phyloP scores from a whole-genome alignment of 2,797 vertebrate species.

The Oreonectes daqikongensis region DNA sequence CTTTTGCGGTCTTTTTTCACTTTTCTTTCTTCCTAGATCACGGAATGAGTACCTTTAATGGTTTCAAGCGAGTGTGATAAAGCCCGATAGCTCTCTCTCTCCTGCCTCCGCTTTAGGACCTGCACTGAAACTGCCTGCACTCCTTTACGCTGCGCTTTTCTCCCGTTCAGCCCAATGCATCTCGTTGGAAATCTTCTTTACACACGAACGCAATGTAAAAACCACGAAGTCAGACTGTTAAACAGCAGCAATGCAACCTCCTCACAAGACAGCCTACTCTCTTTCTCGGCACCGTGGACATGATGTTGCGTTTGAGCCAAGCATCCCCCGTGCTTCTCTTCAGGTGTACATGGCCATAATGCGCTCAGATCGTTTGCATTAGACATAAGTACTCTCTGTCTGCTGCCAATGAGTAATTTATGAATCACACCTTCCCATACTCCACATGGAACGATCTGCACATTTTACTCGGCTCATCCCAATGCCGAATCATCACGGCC shows the following conservation, averaged over 20 bases:
- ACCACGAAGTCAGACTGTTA: neutral
- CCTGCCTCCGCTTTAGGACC: slow-evolving; percentile 29
- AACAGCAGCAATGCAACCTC: slow-evolving; percentile 9
- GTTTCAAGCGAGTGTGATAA: slow-evolving; percentile 9
- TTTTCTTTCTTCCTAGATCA: slow-evolving; percentile 4
- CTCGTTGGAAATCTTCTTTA: neutral
- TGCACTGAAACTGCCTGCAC: slow-evolving; percentile 21
- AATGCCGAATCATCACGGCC: slow-evolving; percentile 3
- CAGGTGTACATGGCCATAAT: slow-evolving; percentile 8
- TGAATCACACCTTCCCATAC: slow-evolving; percentile 20
- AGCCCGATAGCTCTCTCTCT: slow-evolving; percentile 12
- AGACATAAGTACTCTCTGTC: slow-evolving; percentile 20
- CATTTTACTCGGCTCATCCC: neutral
- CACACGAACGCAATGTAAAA: neutral
- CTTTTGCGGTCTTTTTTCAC: slow-evolving; percentile 12
- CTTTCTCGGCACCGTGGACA: neutral
- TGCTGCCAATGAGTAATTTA: slow-evolving; percentile 28
- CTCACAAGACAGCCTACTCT: neutral
- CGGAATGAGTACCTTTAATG: neutral
- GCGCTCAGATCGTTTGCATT: neutral
- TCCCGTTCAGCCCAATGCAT: slow-evolving; percentile 17
- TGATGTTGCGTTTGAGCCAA: slow-evolving; percentile 1
- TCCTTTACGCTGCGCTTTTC: slow-evolving; percentile 28
- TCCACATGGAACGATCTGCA: slow-evolving; percentile 2
- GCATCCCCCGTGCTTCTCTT: slow-evolving; percentile 13